phyloP scores from a whole-genome alignment of 1,140 invertebrate species.

The Drosophila yakuba region DNA sequence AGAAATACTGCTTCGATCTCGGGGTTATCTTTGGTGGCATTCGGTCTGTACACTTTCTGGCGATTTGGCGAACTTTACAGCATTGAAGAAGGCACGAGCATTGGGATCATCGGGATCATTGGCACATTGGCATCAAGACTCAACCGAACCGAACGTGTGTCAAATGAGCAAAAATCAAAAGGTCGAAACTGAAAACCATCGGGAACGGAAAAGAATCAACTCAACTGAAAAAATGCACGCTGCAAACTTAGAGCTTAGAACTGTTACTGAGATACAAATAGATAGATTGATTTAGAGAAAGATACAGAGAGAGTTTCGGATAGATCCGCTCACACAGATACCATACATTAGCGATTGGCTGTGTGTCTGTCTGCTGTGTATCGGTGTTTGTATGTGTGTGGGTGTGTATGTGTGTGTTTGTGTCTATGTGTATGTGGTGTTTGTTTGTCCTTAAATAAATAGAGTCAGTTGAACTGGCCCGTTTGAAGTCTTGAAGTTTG shows the following conservation, averaged over 20 bases:
- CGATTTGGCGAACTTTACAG: constrained; percentile 54
- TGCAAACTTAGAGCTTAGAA: constrained; percentile 52
- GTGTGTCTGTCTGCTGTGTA: constrained; percentile 21
- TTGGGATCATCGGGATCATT: constrained; percentile 16
- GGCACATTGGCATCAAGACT: constrained; percentile 39
- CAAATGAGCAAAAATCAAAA: constrained; percentile 62
- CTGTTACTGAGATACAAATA: constrained; percentile 35
- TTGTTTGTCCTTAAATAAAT: constrained; percentile 42
- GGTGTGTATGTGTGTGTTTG: constrained; percentile 14
- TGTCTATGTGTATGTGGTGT: constrained; percentile 28
- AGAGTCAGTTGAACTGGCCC: constrained; percentile 39
- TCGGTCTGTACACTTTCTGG: constrained; percentile 57
- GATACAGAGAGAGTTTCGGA: constrained; percentile 26
- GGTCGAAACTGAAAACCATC: constrained; percentile 45
- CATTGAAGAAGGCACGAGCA: constrained; percentile 54
- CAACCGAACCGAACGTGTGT: constrained; percentile 62
- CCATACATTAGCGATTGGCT: constrained; percentile 61
- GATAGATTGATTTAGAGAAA: constrained; percentile 16
- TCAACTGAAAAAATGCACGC: constrained; percentile 62
- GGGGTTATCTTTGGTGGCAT: constrained; percentile 14
- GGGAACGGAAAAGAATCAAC: constrained; percentile 47
- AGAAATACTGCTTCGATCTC: constrained; percentile 46
- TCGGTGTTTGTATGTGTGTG: constrained; percentile 29
- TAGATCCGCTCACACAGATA: constrained; percentile 66
- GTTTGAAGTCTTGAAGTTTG: constrained; percentile 50